Evolutionary conservation across 2,113 vertebrate species (phyloP).

Genomic region (Pristiophorus japonicus): DNA sequence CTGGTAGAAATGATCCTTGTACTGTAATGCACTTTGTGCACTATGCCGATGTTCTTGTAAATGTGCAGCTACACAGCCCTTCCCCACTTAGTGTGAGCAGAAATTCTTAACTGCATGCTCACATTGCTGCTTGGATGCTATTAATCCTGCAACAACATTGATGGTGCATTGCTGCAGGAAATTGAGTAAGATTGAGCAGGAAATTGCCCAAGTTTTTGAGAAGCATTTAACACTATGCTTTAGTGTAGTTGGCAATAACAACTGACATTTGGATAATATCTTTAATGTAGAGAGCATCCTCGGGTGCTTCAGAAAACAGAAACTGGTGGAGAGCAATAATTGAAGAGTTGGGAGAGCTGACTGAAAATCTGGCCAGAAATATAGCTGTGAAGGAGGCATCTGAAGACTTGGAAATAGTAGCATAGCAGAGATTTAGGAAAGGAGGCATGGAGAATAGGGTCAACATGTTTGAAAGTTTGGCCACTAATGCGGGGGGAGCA

Average conservation of each 20-base stretch:
- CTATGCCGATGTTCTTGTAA: neutral
- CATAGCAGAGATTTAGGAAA: neutral
- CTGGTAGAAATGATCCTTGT: neutral
- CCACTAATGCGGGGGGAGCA: neutral
- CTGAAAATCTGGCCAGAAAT: neutral
- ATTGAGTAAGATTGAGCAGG: neutral
- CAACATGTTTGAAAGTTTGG: neutral
- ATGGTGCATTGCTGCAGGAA: neutral
- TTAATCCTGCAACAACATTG: neutral
- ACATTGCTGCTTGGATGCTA: neutral
- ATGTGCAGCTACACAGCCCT: neutral
- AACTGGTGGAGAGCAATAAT: neutral
- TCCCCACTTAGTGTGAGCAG: neutral
- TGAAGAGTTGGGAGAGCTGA: neutral
- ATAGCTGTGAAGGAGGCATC: neutral
- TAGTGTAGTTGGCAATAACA: neutral
- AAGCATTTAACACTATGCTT: neutral
- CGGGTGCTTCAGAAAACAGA: neutral
- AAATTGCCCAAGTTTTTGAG: neutral
- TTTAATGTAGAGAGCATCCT: neutral
- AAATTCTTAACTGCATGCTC: neutral
- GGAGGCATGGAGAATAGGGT: no score
- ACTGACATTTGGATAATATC: neutral
- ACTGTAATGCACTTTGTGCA: neutral
- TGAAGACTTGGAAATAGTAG: neutral